Conservation (phyloP, 2,113 vertebrate species). For the Ariopsis seemanni region DNA sequence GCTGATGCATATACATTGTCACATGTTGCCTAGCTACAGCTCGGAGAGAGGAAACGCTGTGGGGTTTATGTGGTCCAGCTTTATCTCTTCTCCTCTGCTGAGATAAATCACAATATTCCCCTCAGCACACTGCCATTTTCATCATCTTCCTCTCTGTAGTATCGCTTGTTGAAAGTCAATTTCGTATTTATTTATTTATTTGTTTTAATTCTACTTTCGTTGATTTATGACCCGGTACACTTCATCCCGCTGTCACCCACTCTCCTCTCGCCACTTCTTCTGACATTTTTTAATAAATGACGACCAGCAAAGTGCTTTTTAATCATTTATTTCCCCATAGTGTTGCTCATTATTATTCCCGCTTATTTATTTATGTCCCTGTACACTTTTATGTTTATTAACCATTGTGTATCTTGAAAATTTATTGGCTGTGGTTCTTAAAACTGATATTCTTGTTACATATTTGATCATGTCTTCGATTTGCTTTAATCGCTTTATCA, state of each 20-base stretch:
- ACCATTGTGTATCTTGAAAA: background rate
- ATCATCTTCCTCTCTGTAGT: background rate
- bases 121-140: background rate
- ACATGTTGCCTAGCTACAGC: conserved; percentile 47
- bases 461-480: background rate
- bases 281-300: background rate
- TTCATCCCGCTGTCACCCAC: background rate
- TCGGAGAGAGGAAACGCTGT: conserved; percentile 12
- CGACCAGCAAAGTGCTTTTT: background rate
- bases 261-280: background rate
- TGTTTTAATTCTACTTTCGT: background rate
- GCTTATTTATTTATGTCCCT: background rate
- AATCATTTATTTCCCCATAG: background rate
- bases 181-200: background rate
- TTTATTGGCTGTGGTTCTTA: background rate
- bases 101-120: background rate
- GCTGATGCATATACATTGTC: conserved; percentile 36
- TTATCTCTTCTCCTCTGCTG: conserved; percentile 35
- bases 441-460: background rate
- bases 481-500: background rate
- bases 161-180: background rate
- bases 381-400: background rate
- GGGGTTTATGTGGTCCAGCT: background rate
- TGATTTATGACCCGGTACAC: background rate
- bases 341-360: background rate